Conservation (phyloP, 1,140 invertebrate genomes). For the Galleria mellonella region DNA sequence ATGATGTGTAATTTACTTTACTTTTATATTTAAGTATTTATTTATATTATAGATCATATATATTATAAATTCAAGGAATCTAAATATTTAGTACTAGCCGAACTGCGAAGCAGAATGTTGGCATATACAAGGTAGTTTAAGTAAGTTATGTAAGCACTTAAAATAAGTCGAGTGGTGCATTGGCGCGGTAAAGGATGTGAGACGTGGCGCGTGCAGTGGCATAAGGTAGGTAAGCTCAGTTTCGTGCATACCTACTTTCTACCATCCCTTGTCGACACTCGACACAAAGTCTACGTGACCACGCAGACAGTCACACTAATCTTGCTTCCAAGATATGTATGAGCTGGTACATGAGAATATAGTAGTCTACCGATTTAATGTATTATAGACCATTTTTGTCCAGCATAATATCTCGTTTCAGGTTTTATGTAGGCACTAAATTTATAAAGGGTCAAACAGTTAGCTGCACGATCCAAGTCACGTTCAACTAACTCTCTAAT, state of each 20-base stretch:
- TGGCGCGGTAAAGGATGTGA: too few relatives aligned
- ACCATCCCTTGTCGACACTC: slow-evolving; percentile 21
- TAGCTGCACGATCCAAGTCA: slow-evolving; percentile 27
- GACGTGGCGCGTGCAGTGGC: slow-evolving; percentile 35
- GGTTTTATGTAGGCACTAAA: not conserved
- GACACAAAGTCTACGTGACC: slow-evolving; percentile 49
- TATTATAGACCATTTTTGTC: too few relatives aligned
- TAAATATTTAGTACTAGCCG: too few relatives aligned
- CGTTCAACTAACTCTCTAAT: slow-evolving; percentile 33
- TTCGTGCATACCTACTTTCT: too few relatives aligned
- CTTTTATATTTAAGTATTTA: too few relatives aligned
- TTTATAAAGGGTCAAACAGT: slow-evolving; percentile 10
- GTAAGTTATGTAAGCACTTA: not conserved
- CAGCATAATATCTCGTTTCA: too few relatives aligned
- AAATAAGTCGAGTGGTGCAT: not conserved
- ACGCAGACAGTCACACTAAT: slow-evolving; percentile 52
- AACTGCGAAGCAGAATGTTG: not conserved
- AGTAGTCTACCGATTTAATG: not conserved
- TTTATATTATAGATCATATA: too few relatives aligned
- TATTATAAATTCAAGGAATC: too few relatives aligned
- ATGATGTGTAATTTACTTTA: too few relatives aligned
- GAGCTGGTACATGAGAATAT: slow-evolving; percentile 9
- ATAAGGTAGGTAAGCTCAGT: slow-evolving; percentile 29
- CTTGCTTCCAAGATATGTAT: slow-evolving; percentile 20
- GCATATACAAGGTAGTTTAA: too few relatives aligned